A percentile compares a stretch with the other conserved stretches of the same genome.
Evolutionary conservation across 23 tunicate genomes (phyloP).

Genomic region (Oikopleura vanhoeffeni): DNA sequence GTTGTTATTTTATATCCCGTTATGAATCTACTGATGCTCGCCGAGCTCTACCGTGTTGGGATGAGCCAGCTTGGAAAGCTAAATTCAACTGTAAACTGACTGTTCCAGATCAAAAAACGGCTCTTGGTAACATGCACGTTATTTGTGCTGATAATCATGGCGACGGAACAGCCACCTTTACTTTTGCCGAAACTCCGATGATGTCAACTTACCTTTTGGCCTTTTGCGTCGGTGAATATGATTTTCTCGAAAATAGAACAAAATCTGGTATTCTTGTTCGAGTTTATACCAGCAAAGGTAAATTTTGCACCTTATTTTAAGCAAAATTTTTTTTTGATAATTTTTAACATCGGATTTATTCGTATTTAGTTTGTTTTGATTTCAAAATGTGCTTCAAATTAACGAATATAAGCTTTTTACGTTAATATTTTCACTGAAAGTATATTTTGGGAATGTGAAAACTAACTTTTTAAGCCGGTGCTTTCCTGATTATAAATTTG

Average conservation of each 20-base stretch:
- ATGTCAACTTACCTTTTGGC: constrained; percentile 98
- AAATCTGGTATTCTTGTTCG: constrained; percentile 42
- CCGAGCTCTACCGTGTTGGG: constrained; percentile 96
- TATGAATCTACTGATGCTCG: constrained; percentile 88
- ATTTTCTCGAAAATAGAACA: constrained; percentile 36
- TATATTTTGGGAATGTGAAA: no score
- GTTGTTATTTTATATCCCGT: constrained; percentile 16
- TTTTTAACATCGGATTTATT: not conserved
- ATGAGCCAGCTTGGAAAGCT: constrained; percentile 87
- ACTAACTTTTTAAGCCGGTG: no score
- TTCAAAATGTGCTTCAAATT: no score
- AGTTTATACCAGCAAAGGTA: constrained; percentile 73
- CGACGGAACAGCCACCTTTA: constrained; percentile 24
- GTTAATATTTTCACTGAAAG: not conserved
- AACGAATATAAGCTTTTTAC: no score
- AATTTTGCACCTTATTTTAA: constrained; percentile 32
- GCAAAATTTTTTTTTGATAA: constrained; percentile 13
- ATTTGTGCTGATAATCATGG: constrained; percentile 25
- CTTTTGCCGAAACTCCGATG: constrained; percentile 58
- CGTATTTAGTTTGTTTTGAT: no score
- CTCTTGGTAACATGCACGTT: constrained; percentile 88
- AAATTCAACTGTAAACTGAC: constrained; percentile 64
- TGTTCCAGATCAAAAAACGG: constrained; percentile 62
- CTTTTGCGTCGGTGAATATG: constrained; percentile 91
- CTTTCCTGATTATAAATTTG: no score